Conservation (phyloP, 2,797 vertebrate genomes). For the Microctenopoma stevenorrisi region DNA sequence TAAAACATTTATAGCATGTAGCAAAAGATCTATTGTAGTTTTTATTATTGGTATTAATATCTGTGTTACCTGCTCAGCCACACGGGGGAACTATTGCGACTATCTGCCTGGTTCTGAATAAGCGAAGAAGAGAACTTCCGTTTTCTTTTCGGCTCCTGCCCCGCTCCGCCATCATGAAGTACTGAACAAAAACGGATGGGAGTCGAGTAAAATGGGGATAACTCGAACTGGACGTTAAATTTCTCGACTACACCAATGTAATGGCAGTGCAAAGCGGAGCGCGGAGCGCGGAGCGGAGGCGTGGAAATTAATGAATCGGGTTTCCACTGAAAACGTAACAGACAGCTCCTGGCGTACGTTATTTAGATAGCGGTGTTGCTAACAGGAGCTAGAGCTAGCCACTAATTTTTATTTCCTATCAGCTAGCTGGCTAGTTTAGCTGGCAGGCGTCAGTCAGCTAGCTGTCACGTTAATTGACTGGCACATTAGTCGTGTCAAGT, state of each 20-base stretch:
- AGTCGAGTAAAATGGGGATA: slow-evolving; percentile 76
- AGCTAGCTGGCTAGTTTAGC: slow-evolving; percentile 52
- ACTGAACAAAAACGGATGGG: slow-evolving; percentile 84
- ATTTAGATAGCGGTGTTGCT: slow-evolving; percentile 70
- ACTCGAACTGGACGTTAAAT: slow-evolving; percentile 57
- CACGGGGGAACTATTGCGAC: slow-evolving; percentile 18
- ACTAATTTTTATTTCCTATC: slow-evolving; percentile 55
- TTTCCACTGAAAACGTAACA: slow-evolving; percentile 53
- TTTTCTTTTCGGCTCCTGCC: slow-evolving; percentile 84
- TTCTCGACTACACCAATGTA: slow-evolving; percentile 38
- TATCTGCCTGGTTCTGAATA: not conserved
- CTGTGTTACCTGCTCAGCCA: slow-evolving; percentile 6
- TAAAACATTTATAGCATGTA: too few relatives aligned
- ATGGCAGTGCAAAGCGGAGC: slow-evolving; percentile 67
- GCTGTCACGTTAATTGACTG: slow-evolving; percentile 67
- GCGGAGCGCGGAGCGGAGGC: slow-evolving; percentile 60
- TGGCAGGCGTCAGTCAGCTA: slow-evolving; percentile 63
- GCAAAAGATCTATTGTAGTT: too few relatives aligned
- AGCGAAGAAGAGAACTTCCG: slow-evolving; percentile 79
- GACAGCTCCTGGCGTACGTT: slow-evolving; percentile 57
- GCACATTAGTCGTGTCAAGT: slow-evolving; percentile 62
- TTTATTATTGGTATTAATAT: too few relatives aligned
- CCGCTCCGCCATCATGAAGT: slow-evolving; percentile 88
- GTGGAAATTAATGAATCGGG: slow-evolving; percentile 49
- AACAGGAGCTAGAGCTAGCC: slow-evolving; percentile 64